These are phyloP conservation scores for Scelioninae gen. 2 DNA, from an alignment of 2,888 invertebrate species.

Conservation along the genomic window DNA sequence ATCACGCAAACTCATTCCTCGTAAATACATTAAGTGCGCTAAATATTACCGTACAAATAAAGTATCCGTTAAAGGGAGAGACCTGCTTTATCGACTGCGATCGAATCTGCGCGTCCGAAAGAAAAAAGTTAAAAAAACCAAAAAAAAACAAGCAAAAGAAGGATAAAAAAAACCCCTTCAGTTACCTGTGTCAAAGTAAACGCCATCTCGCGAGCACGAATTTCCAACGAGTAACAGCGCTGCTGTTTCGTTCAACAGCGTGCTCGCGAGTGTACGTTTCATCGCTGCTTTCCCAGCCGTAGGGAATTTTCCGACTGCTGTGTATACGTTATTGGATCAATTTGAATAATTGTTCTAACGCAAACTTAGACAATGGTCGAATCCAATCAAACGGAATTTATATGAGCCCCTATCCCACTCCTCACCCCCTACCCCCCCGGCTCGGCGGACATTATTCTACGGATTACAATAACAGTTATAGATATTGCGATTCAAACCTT, in stretches of 20 bases:
- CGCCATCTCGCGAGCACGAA: too few species aligned
- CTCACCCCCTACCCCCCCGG: too few species aligned
- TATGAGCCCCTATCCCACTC: constrained; percentile 30
- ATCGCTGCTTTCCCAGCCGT: constrained; percentile 43
- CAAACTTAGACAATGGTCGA: constrained; percentile 58
- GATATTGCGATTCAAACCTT: constrained; percentile 43
- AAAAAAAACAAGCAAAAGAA: too few species aligned
- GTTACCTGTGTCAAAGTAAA: too few species aligned
- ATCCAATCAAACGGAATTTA: constrained; percentile 58
- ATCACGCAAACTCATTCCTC: not conserved
- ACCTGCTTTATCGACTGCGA: too few species aligned
- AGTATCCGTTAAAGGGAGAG: too few species aligned
- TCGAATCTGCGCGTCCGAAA: too few species aligned
- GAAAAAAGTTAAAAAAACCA: too few species aligned
- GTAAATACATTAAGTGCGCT: constrained; percentile 3
- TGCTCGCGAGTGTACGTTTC: constrained; percentile 39
- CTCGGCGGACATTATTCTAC: constrained; percentile 34
- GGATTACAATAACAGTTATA: constrained; percentile 54
- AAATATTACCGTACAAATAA: too few species aligned
- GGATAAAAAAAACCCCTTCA: too few species aligned
- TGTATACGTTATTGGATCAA: constrained; percentile 54
- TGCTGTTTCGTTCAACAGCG: constrained; percentile 23
- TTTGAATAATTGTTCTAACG: constrained; percentile 59
- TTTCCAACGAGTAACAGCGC: constrained; percentile 7
- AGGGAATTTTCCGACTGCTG: constrained; percentile 46